Base-by-base conservation (phyloP, 2,797 vertebrate species). In the Pangasius macronema region DNA sequence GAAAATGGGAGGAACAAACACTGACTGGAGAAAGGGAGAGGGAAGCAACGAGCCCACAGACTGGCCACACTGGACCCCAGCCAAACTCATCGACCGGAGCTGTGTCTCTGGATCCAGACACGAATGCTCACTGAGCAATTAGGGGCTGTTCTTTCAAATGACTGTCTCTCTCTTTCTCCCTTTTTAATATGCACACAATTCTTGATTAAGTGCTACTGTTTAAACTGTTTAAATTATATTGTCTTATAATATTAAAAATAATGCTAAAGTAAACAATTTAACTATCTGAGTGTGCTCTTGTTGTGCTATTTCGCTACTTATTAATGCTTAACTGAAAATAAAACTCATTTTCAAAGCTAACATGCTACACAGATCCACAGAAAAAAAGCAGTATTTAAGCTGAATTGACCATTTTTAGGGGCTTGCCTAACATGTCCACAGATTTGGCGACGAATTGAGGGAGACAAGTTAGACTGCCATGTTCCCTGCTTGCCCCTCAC, bases 401-500 rank as follows among this genome's bases (percentile, higher is more conserved):
- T 39, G 39, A 14, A 27, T 68, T 85, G 85, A 14, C 36, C 8
- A 10, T 73, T 87, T 88, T 84, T 84, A 72, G 46, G 51, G 57
- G 79, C 63, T 83, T 59, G 63, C 63, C 68, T 83, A 86, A 88
- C 49, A 55, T 81, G 81, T 83, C 49, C 65, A 83, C 72, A 33
- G 11, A 75, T 85, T 89, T 90, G 82, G 63, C 80, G 42, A 84
- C 82, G 85, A 83, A 90, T 89, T 86, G 85, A 85, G 85, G 83
- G 77, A 91, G 87, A 88, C 87, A 88, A 88, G 90, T 90, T 87
- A 87, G 89, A 89, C 85, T 81, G 88, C 86, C 86, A 84, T 86
- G 91, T 89, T 88, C 88, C 87, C 42, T 77, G 79, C 86, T 88
- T 89, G 89, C 91, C 92, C 91, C 91, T 91, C 90, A 90, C 92